Conservation (phyloP, 2,113 vertebrate species). For the Carassius auratus region DNA sequence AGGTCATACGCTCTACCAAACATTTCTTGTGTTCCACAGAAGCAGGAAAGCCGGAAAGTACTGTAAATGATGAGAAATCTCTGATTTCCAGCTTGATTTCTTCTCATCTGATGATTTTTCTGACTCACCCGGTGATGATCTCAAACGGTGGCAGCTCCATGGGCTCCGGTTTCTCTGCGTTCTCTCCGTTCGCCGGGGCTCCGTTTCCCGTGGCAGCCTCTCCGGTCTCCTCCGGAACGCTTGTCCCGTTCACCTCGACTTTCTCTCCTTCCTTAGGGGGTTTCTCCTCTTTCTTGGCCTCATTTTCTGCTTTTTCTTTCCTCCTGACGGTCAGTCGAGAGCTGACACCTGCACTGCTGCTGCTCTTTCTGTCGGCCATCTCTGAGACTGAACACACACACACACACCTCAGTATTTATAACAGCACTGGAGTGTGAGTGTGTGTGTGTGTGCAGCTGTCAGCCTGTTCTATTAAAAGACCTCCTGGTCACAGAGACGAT, state of each 20-base stretch:
- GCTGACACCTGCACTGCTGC: slow-evolving; percentile 3
- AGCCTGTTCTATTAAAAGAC: slow-evolving; percentile 39
- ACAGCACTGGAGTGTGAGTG: not conserved
- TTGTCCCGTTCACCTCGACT: slow-evolving; percentile 23
- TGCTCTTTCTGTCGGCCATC: slow-evolving; percentile 45
- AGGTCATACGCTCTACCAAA: not conserved
- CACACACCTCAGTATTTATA: slow-evolving; percentile 47
- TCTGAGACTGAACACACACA: not conserved
- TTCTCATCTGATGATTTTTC: not conserved
- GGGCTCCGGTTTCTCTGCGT: slow-evolving; percentile 60
- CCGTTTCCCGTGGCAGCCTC: not conserved
- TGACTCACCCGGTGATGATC: slow-evolving; percentile 86
- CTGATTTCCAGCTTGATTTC: not conserved
- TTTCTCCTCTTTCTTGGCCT: slow-evolving; percentile 35
- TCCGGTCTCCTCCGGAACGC: not conserved
- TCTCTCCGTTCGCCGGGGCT: not conserved
- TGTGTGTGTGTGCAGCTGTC: not conserved
- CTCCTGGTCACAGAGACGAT: not conserved
- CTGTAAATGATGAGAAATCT: not conserved
- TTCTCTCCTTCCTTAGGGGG: slow-evolving; percentile 17
- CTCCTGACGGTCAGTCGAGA: slow-evolving; percentile 24
- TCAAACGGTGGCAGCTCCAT: slow-evolving; percentile 89
- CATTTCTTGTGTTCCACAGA: not conserved
- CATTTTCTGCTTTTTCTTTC: slow-evolving; percentile 38
- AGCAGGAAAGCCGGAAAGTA: not conserved